Percentiles rank a stretch among this genome's conserved stretches.
Conservation (phyloP, 2,888 invertebrate species). For the Peribatodes rhomboidaria region DNA sequence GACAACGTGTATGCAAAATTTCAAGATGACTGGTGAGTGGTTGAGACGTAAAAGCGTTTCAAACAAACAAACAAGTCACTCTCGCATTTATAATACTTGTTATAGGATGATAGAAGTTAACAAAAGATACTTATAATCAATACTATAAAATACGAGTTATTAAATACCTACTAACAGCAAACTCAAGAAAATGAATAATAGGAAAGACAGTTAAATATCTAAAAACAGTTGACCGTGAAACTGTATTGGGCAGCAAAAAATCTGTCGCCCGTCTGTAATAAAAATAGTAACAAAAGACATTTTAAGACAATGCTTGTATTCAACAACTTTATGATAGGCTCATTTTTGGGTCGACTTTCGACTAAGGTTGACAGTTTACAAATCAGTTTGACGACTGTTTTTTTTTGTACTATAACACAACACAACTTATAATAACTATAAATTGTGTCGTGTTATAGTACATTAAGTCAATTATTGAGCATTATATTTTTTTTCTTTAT, state of each 20-base stretch:
- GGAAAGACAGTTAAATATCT: slow-evolving; percentile 54
- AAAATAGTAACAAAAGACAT: slow-evolving; percentile 57
- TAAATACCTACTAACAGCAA: slow-evolving; percentile 28
- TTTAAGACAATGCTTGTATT: slow-evolving; percentile 67
- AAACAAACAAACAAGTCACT: too few species aligned
- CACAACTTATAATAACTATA: too few species aligned
- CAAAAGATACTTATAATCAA: neutral
- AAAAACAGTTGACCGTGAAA: slow-evolving; percentile 63
- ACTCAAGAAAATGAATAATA: slow-evolving; percentile 53
- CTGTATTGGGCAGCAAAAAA: slow-evolving; percentile 56
- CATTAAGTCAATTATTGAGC: too few species aligned
- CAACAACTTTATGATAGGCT: slow-evolving; percentile 63
- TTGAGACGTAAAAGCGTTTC: too few species aligned
- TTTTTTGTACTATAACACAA: neutral
- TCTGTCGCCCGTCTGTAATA: slow-evolving; percentile 67
- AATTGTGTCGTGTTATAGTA: too few species aligned
- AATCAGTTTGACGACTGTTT: neutral
- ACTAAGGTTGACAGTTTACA: neutral
- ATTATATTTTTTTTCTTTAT: too few species aligned
- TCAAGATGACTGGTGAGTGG: too few species aligned
- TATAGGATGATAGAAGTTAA: neutral
- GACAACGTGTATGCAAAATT: too few species aligned
- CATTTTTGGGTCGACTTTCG: slow-evolving; percentile 16
- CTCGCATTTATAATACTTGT: too few species aligned
- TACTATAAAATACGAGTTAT: too few species aligned